Percentiles rank a stretch among this genome's conserved stretches.
Conservation (phyloP, 1,140 invertebrate species). For the Caerostris darwini region DNA sequence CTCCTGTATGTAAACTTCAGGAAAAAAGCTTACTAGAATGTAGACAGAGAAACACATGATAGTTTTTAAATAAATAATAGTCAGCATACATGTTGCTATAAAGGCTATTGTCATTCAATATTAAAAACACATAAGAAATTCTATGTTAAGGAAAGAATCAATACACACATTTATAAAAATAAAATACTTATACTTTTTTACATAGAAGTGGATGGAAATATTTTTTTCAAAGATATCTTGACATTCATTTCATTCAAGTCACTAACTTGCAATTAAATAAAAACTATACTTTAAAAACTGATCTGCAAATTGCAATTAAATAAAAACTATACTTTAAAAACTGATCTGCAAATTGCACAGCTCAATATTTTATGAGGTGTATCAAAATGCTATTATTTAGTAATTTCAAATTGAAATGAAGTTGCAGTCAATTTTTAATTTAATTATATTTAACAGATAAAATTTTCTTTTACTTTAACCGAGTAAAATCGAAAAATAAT, state of each 20-base stretch:
- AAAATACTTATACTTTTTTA: neutral
- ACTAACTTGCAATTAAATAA: too few relatives aligned
- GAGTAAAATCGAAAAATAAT: too few relatives aligned
- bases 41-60: neutral
- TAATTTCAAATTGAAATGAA: too few relatives aligned
- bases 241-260: neutral
- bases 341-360: too few relatives aligned
- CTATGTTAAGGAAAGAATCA: neutral
- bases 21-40: slow-evolving; percentile 6
- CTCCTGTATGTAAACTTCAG: neutral
- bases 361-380: too few relatives aligned
- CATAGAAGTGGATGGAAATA: slow-evolving; percentile 17
- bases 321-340: too few relatives aligned
- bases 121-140: neutral
- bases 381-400: too few relatives aligned
- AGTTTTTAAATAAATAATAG: slow-evolving; percentile 9
- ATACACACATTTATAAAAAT: neutral
- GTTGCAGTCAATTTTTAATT: too few relatives aligned
- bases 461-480: too few relatives aligned
- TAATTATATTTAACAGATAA: too few relatives aligned
- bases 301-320: too few relatives aligned
- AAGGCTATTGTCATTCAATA: slow-evolving; percentile 13
- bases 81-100: slow-evolving; percentile 1
- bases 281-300: too few relatives aligned
- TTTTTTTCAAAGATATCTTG: neutral